Evolutionary conservation across 2,113 vertebrate genomes (phyloP), one percentile per base, ranked within the genome.

Genomic region (Geococcyx californianus): DNA sequence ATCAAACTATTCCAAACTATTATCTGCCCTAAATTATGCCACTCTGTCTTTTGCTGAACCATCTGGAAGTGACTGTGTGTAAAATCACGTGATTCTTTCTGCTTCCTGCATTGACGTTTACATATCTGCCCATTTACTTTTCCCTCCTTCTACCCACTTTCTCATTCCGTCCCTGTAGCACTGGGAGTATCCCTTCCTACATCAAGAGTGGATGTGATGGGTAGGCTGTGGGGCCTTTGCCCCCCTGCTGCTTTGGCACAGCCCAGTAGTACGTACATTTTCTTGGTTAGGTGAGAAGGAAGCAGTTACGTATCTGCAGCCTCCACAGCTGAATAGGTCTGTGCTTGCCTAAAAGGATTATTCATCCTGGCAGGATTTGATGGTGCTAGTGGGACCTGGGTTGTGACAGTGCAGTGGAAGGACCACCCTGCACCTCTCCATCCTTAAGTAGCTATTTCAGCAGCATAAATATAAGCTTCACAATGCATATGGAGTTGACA

Each of bases 1-100:
- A 15, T 51, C 79, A 81, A 77, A 93, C 78, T 28, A 44, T 90
- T 96, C 81, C 44, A 75, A 56, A 63, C 8, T 13, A 12, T 68
- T 75, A 44, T 44, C 44, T 74, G 7, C 47, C 16, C 84, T 59
- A 20, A 63, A 62, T 66, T 87, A 69, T 69, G 77, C 44, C 3
- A 2, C 47, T 44, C 7, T 78, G 29, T 52, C 40, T 80, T 88
- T 83, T 59, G 28, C 40, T 78, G 40, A 84, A 67, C 56, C 21
- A 5, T 36, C 29, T 90, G 72, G 47, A 20, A 82, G 44, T 2
- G 7, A 34, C 12, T 49, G 9, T 45, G 13, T 18, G 36, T 52
- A 56, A 86, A 85, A 90, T 14, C 56, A n/a, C 17, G 24, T 14
- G 47, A 33, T 21, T 60, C 72, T 74, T 86, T 68, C 44, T 69